Evolutionary conservation across 2,888 invertebrate species (phyloP), one percentile per base, ranked within the genome.

Genomic region (Tridacna crocea): DNA sequence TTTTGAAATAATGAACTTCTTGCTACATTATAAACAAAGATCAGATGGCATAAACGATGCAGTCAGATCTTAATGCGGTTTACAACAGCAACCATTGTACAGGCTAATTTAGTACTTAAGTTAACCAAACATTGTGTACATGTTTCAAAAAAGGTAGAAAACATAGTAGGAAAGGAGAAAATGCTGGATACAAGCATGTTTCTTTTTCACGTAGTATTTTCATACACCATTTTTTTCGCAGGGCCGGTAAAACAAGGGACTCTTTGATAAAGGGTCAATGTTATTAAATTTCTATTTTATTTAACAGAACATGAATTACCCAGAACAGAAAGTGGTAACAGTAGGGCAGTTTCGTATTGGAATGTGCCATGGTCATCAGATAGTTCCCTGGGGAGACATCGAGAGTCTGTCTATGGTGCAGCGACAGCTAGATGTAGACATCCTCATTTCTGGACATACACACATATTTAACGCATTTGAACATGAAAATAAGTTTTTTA

Each of bases 301-400:
- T 47, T 48, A 3, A 82, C 95, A 98, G 97, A 98, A 96, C 97
- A 97, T 93, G 85, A 94, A 94, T 83, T 95, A 95, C 95, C 99
- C 99, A 0, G 99, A 99, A 92, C 99, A 99, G 94, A 99, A 99
- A 95, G 99, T 99, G 12, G 98, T 99, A 24, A 99, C 99, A 0
- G 99, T 99, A 0, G 99, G 99, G 0, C 99, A 99, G 94, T 99
- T 99, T 94, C 96, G 99, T 75, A 99, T 99, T 93, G 99, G 99
- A 0, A 95, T 99, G 46, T 97, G 98, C 79, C 99, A 99, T 93
- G 99, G 99, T 0, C 99, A 99, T 95, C 99, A 99, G 95, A 97
- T 99, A 10, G 98, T 99, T 3, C 99, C 99, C 0, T 94, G 94
- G 94, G 94, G 94, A 0, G 95, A 95, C 83, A 97, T 97, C 15